These are phyloP conservation scores for Gallinago solitaria DNA, from an alignment of 2,797 vertebrate genomes.

Conservation along the genomic window DNA sequence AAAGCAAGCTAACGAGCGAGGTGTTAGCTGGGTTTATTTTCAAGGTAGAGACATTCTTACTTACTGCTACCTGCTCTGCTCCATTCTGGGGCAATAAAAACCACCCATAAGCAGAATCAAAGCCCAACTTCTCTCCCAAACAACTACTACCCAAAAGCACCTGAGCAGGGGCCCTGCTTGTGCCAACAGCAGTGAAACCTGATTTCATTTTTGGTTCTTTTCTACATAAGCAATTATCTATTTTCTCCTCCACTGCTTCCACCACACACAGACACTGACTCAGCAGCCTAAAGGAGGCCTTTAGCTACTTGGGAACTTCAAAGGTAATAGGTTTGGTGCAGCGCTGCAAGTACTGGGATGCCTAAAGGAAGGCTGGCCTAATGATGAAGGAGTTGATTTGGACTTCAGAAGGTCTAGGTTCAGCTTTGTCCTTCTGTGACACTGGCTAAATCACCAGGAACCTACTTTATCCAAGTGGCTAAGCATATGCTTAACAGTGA, in stretches of 20 bases:
- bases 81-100: not conserved
- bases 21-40: slow-evolving; percentile 24
- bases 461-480: not conserved
- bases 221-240: not conserved
- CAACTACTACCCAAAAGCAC: not conserved
- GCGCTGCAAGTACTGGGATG: not conserved
- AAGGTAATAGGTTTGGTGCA: not conserved
- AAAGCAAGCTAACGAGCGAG: not conserved
- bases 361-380: not conserved
- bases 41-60: not conserved
- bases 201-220: not conserved
- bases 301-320: not conserved
- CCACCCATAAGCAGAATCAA: not conserved
- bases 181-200: not conserved
- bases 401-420: slow-evolving; percentile 19
- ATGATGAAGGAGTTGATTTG: not conserved
- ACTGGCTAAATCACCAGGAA: not conserved
- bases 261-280: slow-evolving; percentile 8
- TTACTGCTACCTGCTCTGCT: not conserved
- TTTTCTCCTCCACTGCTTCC: not conserved
- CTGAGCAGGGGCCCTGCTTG: not conserved
- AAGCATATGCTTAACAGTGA: not conserved
- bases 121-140: not conserved
- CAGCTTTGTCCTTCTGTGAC: slow-evolving; percentile 1
- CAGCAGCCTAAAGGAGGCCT: not conserved